These are phyloP conservation scores for Ophonus ardosiacus DNA, from an alignment of 2,888 invertebrate genomes.

Conservation along the genomic window DNA sequence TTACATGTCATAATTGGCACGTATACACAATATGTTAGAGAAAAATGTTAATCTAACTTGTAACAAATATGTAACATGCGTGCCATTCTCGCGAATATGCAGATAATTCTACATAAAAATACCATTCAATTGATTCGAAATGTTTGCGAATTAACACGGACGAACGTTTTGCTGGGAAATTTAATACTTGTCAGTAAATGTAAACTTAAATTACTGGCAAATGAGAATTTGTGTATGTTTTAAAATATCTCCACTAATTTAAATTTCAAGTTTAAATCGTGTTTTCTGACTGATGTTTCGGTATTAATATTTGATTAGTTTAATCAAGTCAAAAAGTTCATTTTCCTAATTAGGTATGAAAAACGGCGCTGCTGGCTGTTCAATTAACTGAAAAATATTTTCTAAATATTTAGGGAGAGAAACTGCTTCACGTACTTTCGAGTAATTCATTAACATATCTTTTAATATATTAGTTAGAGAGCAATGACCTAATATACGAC, in stretches of 20 bases:
- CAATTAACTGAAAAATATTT: slow-evolving; percentile 29
- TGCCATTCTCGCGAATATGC: slow-evolving; percentile 18
- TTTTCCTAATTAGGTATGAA: slow-evolving; percentile 24
- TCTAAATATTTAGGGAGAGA: slow-evolving; percentile 9
- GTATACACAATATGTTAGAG: slow-evolving; percentile 16
- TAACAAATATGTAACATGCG: slow-evolving; percentile 39
- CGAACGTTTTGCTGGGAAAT: not conserved
- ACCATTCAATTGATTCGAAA: slow-evolving; percentile 7
- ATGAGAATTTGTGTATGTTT: slow-evolving; percentile 22
- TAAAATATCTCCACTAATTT: slow-evolving; percentile 23
- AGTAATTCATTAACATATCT: not conserved
- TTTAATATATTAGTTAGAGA: not conserved
- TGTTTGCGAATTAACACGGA: slow-evolving; percentile 32
- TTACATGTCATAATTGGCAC: not conserved
- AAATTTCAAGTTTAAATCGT: slow-evolving; percentile 33
- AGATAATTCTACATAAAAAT: slow-evolving; percentile 22
- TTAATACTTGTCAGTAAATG: slow-evolving; percentile 3
- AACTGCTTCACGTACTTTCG: not conserved
- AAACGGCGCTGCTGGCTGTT: not conserved
- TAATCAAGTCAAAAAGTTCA: slow-evolving; percentile 36
- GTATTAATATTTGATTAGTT: slow-evolving; percentile 43
- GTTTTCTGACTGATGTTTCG: slow-evolving; percentile 23
- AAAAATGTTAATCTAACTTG: slow-evolving; percentile 35
- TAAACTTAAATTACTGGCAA: slow-evolving; percentile 9
- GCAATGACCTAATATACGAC: not conserved